Evolutionary conservation across 1,140 invertebrate genomes (phyloP), one percentile per base, ranked within the genome.

Genomic region (Latrodectus geometricus): DNA sequence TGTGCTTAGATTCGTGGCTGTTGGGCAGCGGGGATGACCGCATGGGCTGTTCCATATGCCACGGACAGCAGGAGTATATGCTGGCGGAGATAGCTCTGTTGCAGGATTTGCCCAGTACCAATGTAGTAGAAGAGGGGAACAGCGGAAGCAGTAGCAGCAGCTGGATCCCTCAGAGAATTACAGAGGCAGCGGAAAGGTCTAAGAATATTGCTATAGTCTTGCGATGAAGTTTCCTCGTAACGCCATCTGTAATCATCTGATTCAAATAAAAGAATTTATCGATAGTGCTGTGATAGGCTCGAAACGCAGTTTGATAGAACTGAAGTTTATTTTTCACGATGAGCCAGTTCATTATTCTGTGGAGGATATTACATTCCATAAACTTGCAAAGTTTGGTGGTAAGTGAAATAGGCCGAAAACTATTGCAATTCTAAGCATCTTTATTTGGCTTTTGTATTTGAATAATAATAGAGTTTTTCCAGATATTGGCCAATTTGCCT

Each of bases 281-380:
- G 4, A 72, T 49, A 56, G 79, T 81, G 0, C 68, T 72, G 9
- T 73, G 79, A 15, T 72, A 49, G 5, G 66, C 52, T 52, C 79
- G n/a, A 14, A 54, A 81, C 15, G 66, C 79, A 72, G 68, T 73
- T 11, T 81, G 79, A 17, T 81, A 73, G 14, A 81, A 81, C 14
- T 70, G 49, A 20, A 81, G 4, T 69, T 80, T 80, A n/a, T 50
- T 70, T 80, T 23, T 7, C 65, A 50, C 7, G 20, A 52, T 17
- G 8, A 80, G 78, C 66, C 66, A 68, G 8, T 20, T 80, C 78
- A 80, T 69, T 2, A 83, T 20, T 74, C 70, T 83, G 49, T 4
- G 15, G 50, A n/a, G n/a, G 8, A 69, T 49, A 8, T 8, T 61
- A 50, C 14, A 35, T 17, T 74, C n/a, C 74, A 76, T 61, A 20